These are phyloP conservation scores for rabbit (Oryctolagus cuniculus) DNA, from an alignment of 2,113 vertebrate genomes.

Conservation along the genomic window DNA sequence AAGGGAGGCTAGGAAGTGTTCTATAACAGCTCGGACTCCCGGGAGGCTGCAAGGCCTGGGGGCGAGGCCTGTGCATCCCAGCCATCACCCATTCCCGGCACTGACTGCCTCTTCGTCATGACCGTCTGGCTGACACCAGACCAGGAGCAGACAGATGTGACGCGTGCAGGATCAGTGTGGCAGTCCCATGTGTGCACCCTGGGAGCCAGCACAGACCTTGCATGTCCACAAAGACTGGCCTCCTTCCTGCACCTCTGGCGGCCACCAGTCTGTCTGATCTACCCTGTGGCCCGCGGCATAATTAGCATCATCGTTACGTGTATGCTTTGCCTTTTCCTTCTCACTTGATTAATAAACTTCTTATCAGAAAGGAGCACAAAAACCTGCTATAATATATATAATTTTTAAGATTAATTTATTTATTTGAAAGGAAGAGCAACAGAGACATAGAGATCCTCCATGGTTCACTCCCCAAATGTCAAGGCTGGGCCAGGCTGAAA, in stretches of 20 bases:
- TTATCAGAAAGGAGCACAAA: neutral
- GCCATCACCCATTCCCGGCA: neutral
- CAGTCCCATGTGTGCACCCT: no score
- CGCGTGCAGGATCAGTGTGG: neutral
- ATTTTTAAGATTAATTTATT: no score
- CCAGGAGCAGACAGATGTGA: neutral
- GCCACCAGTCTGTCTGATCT: neutral
- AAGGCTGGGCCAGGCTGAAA: no score
- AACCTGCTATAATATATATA: neutral
- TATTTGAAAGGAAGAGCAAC: no score
- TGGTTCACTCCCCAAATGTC: no score
- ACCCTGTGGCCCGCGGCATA: neutral
- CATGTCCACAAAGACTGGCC: neutral
- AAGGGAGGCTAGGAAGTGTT: no score
- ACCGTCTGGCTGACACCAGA: neutral
- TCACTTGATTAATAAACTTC: neutral
- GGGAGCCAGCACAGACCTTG: neutral
- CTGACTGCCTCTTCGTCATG: neutral
- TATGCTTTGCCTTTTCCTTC: constrained; percentile 5
- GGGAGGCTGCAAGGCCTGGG: no score
- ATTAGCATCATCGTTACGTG: neutral
- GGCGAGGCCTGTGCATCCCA: neutral
- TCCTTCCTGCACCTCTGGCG: neutral
- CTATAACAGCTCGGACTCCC: no score
- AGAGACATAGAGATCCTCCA: no score